Percentiles rank a stretch among this genome's conserved stretches.
Conservation (phyloP, 2,113 vertebrate species). For the Equus przewalskii region DNA sequence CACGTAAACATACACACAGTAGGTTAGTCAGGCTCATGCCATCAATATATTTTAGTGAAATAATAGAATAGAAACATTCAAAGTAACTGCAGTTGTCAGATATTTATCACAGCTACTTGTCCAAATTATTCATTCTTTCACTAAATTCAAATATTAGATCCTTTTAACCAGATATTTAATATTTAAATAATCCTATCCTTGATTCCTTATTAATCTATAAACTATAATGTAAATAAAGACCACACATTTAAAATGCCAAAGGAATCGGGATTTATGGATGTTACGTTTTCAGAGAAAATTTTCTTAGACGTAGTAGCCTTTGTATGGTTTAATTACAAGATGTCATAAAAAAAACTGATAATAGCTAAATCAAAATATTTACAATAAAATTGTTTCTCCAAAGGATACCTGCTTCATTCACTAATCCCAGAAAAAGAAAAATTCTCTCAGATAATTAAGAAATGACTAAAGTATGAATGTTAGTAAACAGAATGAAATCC, state of each 20-base stretch:
- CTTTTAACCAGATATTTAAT: neutral
- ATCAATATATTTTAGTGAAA: neutral
- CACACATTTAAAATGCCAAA: neutral
- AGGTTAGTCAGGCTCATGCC: rapidly evolving
- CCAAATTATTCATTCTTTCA: neutral
- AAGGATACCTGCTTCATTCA: neutral
- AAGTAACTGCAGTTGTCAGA: neutral
- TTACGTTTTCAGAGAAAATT: neutral
- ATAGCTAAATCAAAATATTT: constrained; percentile 27
- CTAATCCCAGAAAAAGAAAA: neutral
- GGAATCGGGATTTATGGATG: neutral
- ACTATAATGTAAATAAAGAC: neutral
- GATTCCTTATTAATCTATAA: neutral
- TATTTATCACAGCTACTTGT: neutral
- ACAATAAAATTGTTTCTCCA: neutral
- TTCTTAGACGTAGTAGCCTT: neutral
- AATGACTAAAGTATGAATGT: neutral
- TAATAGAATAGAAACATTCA: neutral
- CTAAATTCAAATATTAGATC: neutral
- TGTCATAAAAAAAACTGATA: constrained; percentile 24
- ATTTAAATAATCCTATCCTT: neutral
- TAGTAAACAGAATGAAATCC: neutral
- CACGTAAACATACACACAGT: neutral
- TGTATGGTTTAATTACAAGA: constrained; percentile 30
- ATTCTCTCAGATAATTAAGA: neutral